These are phyloP conservation scores for Chromis chromis DNA, from an alignment of 2,797 vertebrate genomes.

Conservation along the genomic window DNA sequence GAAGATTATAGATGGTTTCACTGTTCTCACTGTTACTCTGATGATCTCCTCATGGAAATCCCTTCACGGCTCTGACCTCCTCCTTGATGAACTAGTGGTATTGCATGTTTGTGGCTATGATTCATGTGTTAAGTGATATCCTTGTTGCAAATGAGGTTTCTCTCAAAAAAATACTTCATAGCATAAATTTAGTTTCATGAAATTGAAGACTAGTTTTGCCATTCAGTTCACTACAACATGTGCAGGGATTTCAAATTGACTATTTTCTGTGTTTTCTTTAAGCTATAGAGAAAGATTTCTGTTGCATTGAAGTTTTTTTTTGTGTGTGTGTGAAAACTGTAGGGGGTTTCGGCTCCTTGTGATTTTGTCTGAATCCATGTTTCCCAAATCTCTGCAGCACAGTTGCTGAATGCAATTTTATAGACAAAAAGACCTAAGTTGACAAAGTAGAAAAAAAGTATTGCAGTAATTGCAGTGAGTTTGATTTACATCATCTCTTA, in stretches of 20 bases:
- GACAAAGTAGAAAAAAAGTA: neutral
- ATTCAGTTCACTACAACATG: neutral
- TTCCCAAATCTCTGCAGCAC: neutral
- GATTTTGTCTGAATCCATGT: constrained; percentile 1
- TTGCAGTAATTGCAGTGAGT: neutral
- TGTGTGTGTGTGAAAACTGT: neutral
- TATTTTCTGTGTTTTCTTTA: constrained; percentile 11
- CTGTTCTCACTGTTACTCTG: neutral
- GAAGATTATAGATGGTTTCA: neutral
- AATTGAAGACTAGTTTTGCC: neutral
- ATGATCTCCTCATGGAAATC: neutral
- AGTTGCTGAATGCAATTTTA: neutral
- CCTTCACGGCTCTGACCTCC: neutral
- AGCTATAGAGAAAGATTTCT: neutral
- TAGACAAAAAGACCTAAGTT: neutral
- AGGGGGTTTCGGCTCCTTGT: neutral
- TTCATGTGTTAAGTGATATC: constrained; percentile 6
- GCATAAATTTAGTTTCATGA: neutral
- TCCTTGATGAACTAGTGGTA: neutral
- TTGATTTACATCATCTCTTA: neutral
- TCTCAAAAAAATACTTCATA: too few relatives aligned
- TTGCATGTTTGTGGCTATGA: neutral
- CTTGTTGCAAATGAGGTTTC: neutral
- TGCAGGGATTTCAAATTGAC: neutral
- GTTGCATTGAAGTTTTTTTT: neutral